Evolutionary conservation across 1,140 invertebrate genomes (phyloP).

Genomic region (Brachionus angularis): DNA sequence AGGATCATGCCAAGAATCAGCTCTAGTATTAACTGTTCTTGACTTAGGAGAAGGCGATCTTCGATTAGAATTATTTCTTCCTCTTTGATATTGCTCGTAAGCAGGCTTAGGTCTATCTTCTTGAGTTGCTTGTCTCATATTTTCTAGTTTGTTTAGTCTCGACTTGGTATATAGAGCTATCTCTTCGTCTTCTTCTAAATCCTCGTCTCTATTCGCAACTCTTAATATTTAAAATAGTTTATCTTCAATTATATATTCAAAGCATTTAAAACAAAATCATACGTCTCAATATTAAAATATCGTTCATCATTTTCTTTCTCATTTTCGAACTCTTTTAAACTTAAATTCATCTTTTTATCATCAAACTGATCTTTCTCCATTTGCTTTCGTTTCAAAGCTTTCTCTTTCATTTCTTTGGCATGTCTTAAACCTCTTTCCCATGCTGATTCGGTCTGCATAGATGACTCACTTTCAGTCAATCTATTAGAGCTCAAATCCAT

Average conservation of each 20-base stretch:
- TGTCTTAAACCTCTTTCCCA: conserved; percentile 33
- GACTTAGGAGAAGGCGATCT: conserved; percentile 2
- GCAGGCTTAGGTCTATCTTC: neutral
- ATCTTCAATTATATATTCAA: neutral
- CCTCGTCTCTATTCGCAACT: no score
- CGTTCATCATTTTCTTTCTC: conserved; percentile 43
- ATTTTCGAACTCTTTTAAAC: conserved; percentile 38
- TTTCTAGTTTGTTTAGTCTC: no score
- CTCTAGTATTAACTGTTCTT: neutral
- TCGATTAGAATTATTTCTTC: neutral
- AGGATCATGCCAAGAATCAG: conserved; percentile 17
- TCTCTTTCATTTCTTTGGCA: conserved; percentile 43
- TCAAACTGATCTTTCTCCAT: conserved; percentile 29
- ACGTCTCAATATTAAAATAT: conserved; percentile 24
- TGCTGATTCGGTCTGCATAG: conserved; percentile 21
- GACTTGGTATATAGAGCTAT: no score
- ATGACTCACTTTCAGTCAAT: no score
- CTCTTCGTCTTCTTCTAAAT: no score
- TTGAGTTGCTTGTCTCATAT: neutral
- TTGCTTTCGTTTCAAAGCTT: conserved; percentile 9
- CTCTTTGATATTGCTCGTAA: neutral
- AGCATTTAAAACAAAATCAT: neutral
- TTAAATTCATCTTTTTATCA: conserved; percentile 44
- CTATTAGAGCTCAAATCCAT: no score
- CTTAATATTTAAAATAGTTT: no score